Evolutionary conservation across 2,113 vertebrate species (phyloP).

Genomic region (Ascaphus truei): DNA sequence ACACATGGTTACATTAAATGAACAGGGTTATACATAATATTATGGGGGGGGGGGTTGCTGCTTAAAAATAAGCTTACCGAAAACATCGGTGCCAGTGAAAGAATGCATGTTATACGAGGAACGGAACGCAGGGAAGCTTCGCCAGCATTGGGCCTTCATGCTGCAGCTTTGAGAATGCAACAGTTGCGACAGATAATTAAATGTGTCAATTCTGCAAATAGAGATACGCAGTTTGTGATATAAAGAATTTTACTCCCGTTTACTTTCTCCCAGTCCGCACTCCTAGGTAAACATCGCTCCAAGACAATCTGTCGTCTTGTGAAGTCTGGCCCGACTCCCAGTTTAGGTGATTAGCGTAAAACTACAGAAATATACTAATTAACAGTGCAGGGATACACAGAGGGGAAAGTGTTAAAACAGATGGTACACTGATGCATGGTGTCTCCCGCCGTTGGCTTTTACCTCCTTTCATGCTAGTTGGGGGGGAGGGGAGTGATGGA

Average conservation of each 20-base stretch:
- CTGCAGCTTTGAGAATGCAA: neutral
- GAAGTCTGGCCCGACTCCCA: conserved; percentile 54
- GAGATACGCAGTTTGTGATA: neutral
- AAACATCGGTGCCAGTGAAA: too few species aligned
- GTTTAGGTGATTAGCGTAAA: conserved; percentile 47
- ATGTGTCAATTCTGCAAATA: neutral
- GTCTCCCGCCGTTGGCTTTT: neutral
- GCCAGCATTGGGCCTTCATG: too few species aligned
- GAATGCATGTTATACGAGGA: too few species aligned
- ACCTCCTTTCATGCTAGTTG: neutral
- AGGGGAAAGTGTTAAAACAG: conserved; percentile 18
- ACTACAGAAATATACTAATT: conserved; percentile 55
- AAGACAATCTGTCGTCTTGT: conserved; percentile 52
- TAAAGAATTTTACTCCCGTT: neutral
- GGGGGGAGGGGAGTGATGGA: neutral
- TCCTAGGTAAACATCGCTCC: conserved; percentile 13
- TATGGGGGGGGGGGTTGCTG: too few species aligned
- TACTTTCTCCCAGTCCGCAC: neutral
- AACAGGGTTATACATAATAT: too few species aligned
- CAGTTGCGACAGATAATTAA: neutral
- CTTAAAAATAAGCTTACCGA: too few species aligned
- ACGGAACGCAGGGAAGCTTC: too few species aligned
- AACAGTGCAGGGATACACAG: conserved; percentile 47
- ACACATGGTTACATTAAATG: too few species aligned
- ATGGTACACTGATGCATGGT: conserved; percentile 37